A percentile compares a stretch with the other conserved stretches of the same genome.
Conservation (phyloP, 2,113 vertebrate genomes). For the Vulpes ferrilata region DNA sequence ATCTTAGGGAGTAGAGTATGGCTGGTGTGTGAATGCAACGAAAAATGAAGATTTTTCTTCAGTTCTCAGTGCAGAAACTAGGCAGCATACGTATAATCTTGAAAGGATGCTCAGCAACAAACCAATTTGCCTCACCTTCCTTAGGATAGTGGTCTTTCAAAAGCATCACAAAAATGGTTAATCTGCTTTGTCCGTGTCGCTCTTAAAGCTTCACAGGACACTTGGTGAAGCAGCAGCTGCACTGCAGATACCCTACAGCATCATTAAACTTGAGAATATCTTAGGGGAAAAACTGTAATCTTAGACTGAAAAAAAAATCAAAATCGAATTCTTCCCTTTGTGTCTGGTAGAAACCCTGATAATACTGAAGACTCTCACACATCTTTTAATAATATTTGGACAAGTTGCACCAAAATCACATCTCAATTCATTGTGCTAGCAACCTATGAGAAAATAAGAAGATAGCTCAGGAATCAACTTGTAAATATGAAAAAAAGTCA, state of each 20-base stretch:
- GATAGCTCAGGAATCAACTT: background rate
- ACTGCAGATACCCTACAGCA: background rate
- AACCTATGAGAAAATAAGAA: background rate
- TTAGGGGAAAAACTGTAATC: background rate
- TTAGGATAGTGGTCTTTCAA: slow-evolving; percentile 3
- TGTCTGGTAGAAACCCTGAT: background rate
- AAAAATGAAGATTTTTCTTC: background rate
- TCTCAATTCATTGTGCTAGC: background rate
- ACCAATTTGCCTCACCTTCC: background rate
- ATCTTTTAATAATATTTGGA: background rate
- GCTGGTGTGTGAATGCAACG: background rate
- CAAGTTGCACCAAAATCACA: background rate
- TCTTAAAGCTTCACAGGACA: background rate
- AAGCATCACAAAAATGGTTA: slow-evolving; percentile 25
- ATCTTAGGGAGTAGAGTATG: background rate
- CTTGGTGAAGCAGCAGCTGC: background rate
- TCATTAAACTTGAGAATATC: slow-evolving; percentile 46
- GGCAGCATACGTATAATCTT: background rate
- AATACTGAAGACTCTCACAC: background rate
- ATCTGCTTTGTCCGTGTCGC: background rate
- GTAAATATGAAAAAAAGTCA: background rate
- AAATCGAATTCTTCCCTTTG: background rate
- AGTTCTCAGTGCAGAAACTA: background rate
- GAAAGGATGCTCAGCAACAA: background rate
- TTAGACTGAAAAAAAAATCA: background rate